Evolutionary conservation across 2,797 vertebrate species (phyloP), one percentile per base, ranked within the genome.

Genomic region (Poeciliopsis infans): DNA sequence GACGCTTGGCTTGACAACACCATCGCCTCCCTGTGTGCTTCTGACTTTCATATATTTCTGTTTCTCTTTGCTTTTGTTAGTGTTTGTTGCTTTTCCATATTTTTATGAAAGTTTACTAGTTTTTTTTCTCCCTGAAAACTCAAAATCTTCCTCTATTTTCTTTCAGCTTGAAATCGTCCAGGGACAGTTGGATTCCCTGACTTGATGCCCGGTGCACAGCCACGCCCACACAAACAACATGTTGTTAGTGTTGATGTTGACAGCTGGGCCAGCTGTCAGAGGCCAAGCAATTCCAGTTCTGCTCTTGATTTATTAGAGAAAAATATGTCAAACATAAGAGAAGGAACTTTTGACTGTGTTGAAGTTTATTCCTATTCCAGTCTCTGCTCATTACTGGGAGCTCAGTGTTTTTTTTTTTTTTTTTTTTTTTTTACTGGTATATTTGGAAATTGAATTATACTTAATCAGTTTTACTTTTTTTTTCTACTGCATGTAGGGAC

Each of bases 181-280:
- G 91, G 92, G 92, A 84, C 94, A 95, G 88, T 89, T 95, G 93
- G 94, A 95, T 89, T 93, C 94, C 79, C 89, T 95, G 79, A 93
- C 93, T 84, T 95, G 91, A 95, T 78, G 85, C 70, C 82, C 74
- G 78, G 72, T 78, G 82, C 76, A 77, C 78, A 61, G 41, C 70
- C 68, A 77, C 79, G 80, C 80, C 77, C 78, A 80, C 61, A 74
- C 64, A 79, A 71, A 76, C 79, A 79, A 46, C 46, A 68, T 68
- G 18, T 64, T 81, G 45, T 82, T 89, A 69, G 77, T 83, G 69
- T 84, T 89, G 83, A 84, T 84, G 64, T 86, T 88, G 83, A 79
- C 74, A 88, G 83, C 74, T 59, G 41, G 76, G 25, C 83, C 82
- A 85, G 89, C 82, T 86, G 86, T 84, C 83, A n/a, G 78, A 83